Evolutionary conservation across 2,797 vertebrate species (phyloP), one percentile per base, ranked within the genome.

Genomic region (Toxotes lorentzi): DNA sequence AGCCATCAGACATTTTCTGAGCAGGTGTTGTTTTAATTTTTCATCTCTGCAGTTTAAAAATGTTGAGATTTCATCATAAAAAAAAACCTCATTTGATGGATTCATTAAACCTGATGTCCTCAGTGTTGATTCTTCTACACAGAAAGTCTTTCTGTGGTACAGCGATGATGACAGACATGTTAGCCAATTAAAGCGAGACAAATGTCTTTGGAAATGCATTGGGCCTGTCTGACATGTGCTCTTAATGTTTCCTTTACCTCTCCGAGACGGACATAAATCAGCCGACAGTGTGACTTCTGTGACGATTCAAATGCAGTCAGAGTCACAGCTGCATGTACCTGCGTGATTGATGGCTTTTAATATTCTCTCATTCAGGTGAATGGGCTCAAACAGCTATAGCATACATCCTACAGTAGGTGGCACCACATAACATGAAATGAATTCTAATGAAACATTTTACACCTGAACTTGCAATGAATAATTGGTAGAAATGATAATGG

Each of bases 331-430:
- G 48, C 58, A 9, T 70, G 59, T 21, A 11, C 56, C 41, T 12
- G 43, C 50, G 35, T 56, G 66, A 85, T 66, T 2, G 23, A 73
- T 81, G 68, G n/a, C 10, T 51, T 66, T 63, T 70, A 68, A 69
- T 62, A 62, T 59, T 41, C 56, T 62, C 62, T 47, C 21, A 0
- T 58, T 3, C 24, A 51, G 81, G 74, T 88, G 80, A 83, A 0
- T 67, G 80, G 54, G 84, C 88, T 89, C 63, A 79, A 34, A 41
- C 24, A 6, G 73, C 73, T 47, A 8, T 78, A 34, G 62, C 70
- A 35, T 0, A 35, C 9, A 24, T 45, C 17, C 14, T 1, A 4
- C 92, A 87, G 48, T 62, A 90, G 90, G 47, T 79, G 91, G 86
- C 88, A 72, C 69, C 76, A 60, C 30, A 56, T 16, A 8, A 85